These are phyloP conservation scores for Takifugu ocellatus DNA, from an alignment of 2,797 vertebrate species.

Conservation along the genomic window DNA sequence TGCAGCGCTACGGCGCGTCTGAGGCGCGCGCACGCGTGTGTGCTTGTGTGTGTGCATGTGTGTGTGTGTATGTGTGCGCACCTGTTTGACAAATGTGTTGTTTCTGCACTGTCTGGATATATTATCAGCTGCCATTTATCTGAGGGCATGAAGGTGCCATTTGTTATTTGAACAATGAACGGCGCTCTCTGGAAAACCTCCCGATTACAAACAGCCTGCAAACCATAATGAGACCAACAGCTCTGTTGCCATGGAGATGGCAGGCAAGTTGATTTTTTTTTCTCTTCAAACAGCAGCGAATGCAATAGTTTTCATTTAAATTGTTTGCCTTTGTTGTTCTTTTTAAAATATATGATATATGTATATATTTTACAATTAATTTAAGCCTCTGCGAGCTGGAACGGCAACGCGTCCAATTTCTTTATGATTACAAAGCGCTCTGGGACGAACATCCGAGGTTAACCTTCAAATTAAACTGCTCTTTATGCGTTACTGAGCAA, in stretches of 20 bases:
- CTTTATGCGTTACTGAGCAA: constrained; percentile 21
- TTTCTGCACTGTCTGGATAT: constrained; percentile 63
- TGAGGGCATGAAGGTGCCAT: constrained; percentile 66
- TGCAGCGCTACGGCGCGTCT: neutral
- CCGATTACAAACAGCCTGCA: constrained; percentile 70
- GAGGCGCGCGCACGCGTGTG: constrained; percentile 5
- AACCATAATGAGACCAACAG: constrained; percentile 75
- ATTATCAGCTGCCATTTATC: constrained; percentile 76
- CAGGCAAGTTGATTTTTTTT: constrained; percentile 56
- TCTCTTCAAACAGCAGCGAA: constrained; percentile 48
- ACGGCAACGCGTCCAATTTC: constrained; percentile 6
- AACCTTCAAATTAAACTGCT: constrained; percentile 30
- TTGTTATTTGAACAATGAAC: constrained; percentile 76
- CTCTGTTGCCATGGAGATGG: constrained; percentile 77
- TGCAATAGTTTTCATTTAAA: constrained; percentile 44
- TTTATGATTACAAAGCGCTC: constrained; percentile 14
- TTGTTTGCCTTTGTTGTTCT: constrained; percentile 36
- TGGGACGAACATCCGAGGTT: neutral
- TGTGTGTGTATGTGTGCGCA: constrained; percentile 37
- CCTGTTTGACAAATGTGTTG: constrained; percentile 68
- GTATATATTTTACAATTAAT: constrained; percentile 36
- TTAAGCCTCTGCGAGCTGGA: constrained; percentile 28
- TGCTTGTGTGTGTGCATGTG: constrained; percentile 18
- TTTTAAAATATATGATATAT: constrained; percentile 1
- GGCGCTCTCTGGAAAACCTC: constrained; percentile 68